Base-by-base conservation (phyloP, 2,113 vertebrate genomes). In the Todiramphus chloris region DNA sequence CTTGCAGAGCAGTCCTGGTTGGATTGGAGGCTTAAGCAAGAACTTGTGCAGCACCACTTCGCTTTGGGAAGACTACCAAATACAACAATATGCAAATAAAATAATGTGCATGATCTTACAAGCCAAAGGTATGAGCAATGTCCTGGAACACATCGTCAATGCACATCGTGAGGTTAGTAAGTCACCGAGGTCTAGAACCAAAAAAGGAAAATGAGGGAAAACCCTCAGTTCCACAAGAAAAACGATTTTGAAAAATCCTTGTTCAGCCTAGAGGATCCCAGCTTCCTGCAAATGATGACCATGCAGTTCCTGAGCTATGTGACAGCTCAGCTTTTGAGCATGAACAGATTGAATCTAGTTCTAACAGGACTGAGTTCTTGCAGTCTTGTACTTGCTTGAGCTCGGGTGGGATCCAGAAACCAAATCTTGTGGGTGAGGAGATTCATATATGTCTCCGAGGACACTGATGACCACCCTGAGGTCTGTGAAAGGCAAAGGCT, bases 11-110 rank as follows among this genome's bases (percentile, higher is more conserved):
- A 41, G 64, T n/a, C 79, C 48, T 0, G 0, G 62, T 80, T 87
- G 87, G 89, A 58, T 58, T 63, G 77, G 41, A 84, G 83, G 80
- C 50, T 96, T 95, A 46, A 94, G 89, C 92, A 89, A 96, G 94
- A 93, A 23, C 53, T 79, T 70, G 23, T 43, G 86, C 56, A 66
- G 44, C 44, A 30, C 56, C 1, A 3, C 83, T 94, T 62, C 2
- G 4, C 80, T 94, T 95, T 87, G 95, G 96, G 95, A 97, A 94
- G 69, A 9, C 89, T 73, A 93, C 96, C 96, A 97, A 96, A 46
- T 2, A 76, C 95, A 96, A 91, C 95, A 97, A 18, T 53, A 96
- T 94, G 93, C 93, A 96, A 97, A 96, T 96, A 62, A 83, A 74
- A 35, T 3, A 43, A 46, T 2, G 87, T 91, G 87, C 96, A 94